phyloP scores from a whole-genome alignment of 2,888 invertebrate species.

The Metalampra italica region DNA sequence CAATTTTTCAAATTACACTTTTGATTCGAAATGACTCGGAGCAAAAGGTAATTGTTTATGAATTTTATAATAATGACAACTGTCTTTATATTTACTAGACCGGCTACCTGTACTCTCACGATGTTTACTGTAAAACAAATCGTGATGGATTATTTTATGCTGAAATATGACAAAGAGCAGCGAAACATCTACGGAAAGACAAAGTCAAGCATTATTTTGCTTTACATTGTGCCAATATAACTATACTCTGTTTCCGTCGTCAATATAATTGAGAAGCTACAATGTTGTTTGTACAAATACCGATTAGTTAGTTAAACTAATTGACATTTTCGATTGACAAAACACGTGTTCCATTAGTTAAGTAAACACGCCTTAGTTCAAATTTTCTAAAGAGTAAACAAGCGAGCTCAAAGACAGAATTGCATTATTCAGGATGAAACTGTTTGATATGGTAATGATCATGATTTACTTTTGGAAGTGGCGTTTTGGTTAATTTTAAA shows the following conservation, averaged over 20 bases:
- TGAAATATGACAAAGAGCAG: too few species aligned
- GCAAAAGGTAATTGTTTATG: too few species aligned
- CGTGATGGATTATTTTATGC: too few species aligned
- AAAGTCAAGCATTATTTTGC: too few species aligned
- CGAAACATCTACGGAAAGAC: too few species aligned
- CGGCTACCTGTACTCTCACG: too few species aligned
- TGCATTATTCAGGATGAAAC: conserved; percentile 1
- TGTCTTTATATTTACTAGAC: too few species aligned
- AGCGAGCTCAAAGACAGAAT: neutral
- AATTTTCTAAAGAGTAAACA: neutral
- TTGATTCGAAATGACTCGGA: too few species aligned
- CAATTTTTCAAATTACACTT: too few species aligned
- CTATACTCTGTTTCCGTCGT: neutral
- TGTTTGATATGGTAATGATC: conserved; percentile 1
- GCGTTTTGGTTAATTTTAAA: neutral
- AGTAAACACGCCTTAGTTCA: neutral
- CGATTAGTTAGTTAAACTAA: neutral
- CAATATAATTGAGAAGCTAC: neutral
- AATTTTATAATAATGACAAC: too few species aligned
- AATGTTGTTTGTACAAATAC: too few species aligned
- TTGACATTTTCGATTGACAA: neutral
- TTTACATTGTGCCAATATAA: neutral
- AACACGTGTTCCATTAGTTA: neutral
- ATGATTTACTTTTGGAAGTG: neutral
- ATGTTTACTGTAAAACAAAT: too few species aligned